A percentile compares a stretch with the other conserved stretches of the same genome.
These are phyloP conservation scores for Hyla sarda DNA, from an alignment of 2,113 vertebrate genomes.

Conservation along the genomic window DNA sequence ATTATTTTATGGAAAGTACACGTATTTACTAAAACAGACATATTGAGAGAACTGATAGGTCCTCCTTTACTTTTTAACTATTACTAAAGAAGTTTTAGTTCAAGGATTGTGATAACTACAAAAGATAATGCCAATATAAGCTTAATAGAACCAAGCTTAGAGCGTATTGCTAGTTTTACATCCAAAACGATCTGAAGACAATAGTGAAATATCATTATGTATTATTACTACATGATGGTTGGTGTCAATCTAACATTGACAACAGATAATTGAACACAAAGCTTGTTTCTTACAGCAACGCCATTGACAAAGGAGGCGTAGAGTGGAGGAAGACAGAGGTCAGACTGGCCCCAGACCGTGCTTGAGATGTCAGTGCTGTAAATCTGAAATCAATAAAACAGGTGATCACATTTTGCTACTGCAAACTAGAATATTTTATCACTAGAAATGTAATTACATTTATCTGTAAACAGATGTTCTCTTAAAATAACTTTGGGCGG, in stretches of 20 bases:
- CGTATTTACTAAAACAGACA: no score
- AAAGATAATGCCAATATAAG: no score
- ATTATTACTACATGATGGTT: constrained; percentile 32
- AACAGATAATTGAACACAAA: constrained; percentile 43
- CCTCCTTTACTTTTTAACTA: no score
- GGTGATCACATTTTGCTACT: background rate
- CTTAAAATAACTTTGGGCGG: background rate
- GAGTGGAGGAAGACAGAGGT: constrained; percentile 76
- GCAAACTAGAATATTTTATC: constrained; percentile 11
- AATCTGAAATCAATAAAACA: constrained; percentile 69
- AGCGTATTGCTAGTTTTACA: no score
- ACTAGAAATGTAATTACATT: background rate
- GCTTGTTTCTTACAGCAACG: constrained; percentile 81
- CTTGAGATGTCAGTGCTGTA: constrained; percentile 79
- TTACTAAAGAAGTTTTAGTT: no score
- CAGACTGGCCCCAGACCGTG: constrained; percentile 82
- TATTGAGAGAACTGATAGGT: no score
- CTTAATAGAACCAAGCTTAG: background rate
- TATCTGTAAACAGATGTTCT: background rate
- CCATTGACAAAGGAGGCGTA: constrained; percentile 91
- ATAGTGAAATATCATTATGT: no score
- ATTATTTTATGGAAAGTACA: no score
- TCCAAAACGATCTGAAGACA: no score
- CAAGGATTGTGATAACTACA: no score
- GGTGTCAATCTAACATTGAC: constrained; percentile 30